Percentiles rank a stretch among this genome's conserved stretches.
Conservation (phyloP, 2,888 invertebrate genomes). For the Rhagophthalmus giganteus region DNA sequence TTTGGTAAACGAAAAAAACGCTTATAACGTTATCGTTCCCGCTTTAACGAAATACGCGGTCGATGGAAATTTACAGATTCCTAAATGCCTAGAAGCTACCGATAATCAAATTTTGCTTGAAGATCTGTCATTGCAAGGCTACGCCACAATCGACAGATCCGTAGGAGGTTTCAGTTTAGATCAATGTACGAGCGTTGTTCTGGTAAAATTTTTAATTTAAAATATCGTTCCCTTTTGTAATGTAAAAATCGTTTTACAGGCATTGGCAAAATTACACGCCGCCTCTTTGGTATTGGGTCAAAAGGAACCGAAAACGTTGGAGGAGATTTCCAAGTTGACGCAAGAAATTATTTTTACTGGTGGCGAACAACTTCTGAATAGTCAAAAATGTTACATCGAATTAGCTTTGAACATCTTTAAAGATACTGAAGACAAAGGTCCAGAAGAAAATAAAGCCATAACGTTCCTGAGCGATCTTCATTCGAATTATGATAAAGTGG, state of each 20-base stretch:
- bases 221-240: too few species aligned
- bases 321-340: conserved; percentile 2
- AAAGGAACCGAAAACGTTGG: conserved; percentile 9
- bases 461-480: not conserved
- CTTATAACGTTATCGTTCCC: conserved; percentile 33
- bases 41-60: conserved; percentile 21
- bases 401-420: not conserved
- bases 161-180: conserved; percentile 18
- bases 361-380: not conserved
- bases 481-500: not conserved
- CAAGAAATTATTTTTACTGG: conserved; percentile 11
- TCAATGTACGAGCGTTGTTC: conserved; percentile 20
- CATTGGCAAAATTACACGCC: conserved; percentile 34
- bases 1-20: conserved; percentile 31
- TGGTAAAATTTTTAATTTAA: too few species aligned
- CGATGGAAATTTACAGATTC: conserved; percentile 22
- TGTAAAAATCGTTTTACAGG: too few species aligned
- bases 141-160: conserved; percentile 17
- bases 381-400: conserved; percentile 1
- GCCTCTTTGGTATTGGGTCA: conserved; percentile 32
- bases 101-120: conserved; percentile 24
- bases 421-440: not conserved
- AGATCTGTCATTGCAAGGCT: conserved; percentile 27
- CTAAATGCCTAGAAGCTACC: conserved; percentile 29
- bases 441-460: not conserved